Evolutionary conservation across 2,113 vertebrate species (phyloP), one percentile per base, ranked within the genome.

Genomic region (Cephalopholis sonnerati): DNA sequence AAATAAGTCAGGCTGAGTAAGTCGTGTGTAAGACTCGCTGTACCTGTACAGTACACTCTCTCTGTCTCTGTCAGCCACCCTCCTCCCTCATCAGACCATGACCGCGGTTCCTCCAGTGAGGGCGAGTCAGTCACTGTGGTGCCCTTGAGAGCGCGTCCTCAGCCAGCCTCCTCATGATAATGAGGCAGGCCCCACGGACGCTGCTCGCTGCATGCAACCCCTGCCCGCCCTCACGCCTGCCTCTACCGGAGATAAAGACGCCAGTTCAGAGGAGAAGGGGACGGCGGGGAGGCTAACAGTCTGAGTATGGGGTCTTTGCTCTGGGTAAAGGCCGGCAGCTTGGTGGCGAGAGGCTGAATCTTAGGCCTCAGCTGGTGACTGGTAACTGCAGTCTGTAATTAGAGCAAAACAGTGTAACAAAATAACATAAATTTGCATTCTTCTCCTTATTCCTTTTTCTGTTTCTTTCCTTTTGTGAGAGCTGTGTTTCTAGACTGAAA

Each of bases 131-230:
- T 77, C 88, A 87, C 83, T 25, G 75, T 25, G 72, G 36, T 85
- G 92, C 89, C 94, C 94, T 94, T 94, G 93, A 91, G 84, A 92
- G 87, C 13, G 25, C 62, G 48, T 87, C 89, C 85, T 80, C 76
- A 74, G 63, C 74, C 82, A 55, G 79, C 80, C 82, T 78, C 71
- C 66, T 70, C 81, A 74, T 77, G 81, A 77, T 91, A 93, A 93
- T 90, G 84, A 92, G 79, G 77, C 79, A 66, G 77, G 71, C 84
- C 86, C 80, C 73, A 74, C 48, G 1, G 74, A 78, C 1, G 10
- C 70, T 15, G 62, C 89, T 83, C 25, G 2, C 85, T 41, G 36
- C 81, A 41, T 25, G 58, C 81, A 32, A 79, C 80, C 82, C 54
- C 74, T 68, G 70, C 74, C 86, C 58, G 41, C 92, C 92, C 89